Evolutionary conservation across 2,888 invertebrate genomes (phyloP).

Genomic region (Idaea dimidiata): DNA sequence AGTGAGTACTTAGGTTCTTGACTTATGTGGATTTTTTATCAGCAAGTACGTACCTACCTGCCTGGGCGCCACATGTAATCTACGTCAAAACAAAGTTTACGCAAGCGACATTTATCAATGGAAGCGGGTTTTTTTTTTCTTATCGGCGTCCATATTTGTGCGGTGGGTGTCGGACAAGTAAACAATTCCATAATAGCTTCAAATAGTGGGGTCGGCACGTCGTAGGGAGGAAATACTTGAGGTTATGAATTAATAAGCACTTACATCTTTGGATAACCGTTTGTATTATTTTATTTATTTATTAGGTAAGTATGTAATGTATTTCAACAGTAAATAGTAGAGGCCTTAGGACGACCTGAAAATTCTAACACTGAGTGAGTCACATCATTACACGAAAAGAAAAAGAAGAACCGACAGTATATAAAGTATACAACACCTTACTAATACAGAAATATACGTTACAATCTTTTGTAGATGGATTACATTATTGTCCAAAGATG

Average conservation of each 20-base stretch:
- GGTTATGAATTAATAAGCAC: not conserved
- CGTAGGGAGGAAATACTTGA: not conserved
- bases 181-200: slow-evolving; percentile 15
- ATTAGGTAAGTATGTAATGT: too few species aligned
- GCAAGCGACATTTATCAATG: slow-evolving; percentile 67
- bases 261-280: too few species aligned
- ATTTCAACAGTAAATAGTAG: too few species aligned
- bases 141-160: slow-evolving; percentile 45
- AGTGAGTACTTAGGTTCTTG: slow-evolving; percentile 1
- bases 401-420: too few species aligned
- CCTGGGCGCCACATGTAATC: slow-evolving; percentile 48
- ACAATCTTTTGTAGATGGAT: too few species aligned
- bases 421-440: too few species aligned
- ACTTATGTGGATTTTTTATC: slow-evolving; percentile 29
- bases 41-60: slow-evolving; percentile 23
- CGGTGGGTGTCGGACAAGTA: slow-evolving; percentile 17
- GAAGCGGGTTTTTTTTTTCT: slow-evolving; percentile 54
- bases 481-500: too few species aligned
- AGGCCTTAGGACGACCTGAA: too few species aligned
- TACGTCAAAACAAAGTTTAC: slow-evolving; percentile 59
- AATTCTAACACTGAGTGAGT: too few species aligned
- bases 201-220: not conserved
- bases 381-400: too few species aligned
- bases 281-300: too few species aligned
- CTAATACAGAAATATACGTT: too few species aligned